Conservation (phyloP, 2,888 invertebrate genomes). For the Corbicula japonica region DNA sequence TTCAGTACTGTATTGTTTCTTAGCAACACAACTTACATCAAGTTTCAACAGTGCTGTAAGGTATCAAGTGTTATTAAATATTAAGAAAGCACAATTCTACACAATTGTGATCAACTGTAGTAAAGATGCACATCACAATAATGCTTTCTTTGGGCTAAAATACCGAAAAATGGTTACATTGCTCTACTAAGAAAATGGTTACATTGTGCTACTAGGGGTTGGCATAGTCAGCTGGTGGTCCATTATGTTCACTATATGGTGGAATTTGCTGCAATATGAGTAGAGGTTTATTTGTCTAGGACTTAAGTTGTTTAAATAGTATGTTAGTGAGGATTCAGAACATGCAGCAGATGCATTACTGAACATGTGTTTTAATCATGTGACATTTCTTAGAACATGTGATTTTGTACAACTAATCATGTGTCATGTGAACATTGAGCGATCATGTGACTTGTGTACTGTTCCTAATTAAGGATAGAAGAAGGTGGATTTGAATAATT, state of each 20-base stretch:
- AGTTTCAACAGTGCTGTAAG: too few species aligned
- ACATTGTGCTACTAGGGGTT: neutral
- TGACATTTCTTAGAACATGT: slow-evolving; percentile 30
- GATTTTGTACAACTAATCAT: slow-evolving; percentile 32
- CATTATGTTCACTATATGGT: neutral
- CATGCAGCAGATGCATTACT: slow-evolving; percentile 10
- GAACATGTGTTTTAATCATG: slow-evolving; percentile 19
- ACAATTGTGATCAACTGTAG: too few species aligned
- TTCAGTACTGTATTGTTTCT: too few species aligned
- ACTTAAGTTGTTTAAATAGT: too few species aligned
- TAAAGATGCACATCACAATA: too few species aligned
- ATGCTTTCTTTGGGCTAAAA: too few species aligned
- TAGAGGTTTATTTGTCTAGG: slow-evolving; percentile 13
- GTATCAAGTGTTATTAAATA: too few species aligned
- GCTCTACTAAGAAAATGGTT: neutral
- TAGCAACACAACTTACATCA: too few species aligned
- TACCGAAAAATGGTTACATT: too few species aligned
- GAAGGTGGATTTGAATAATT: slow-evolving; percentile 23
- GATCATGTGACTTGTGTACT: slow-evolving; percentile 10
- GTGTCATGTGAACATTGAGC: slow-evolving; percentile 26
- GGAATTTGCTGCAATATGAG: slow-evolving; percentile 11
- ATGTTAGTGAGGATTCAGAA: too few species aligned
- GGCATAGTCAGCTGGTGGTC: neutral
- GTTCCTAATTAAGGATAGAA: neutral
- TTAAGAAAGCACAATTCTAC: too few species aligned